These are phyloP conservation scores for Limnodromus scolopaceus DNA, from an alignment of 2,797 vertebrate genomes.

Conservation along the genomic window DNA sequence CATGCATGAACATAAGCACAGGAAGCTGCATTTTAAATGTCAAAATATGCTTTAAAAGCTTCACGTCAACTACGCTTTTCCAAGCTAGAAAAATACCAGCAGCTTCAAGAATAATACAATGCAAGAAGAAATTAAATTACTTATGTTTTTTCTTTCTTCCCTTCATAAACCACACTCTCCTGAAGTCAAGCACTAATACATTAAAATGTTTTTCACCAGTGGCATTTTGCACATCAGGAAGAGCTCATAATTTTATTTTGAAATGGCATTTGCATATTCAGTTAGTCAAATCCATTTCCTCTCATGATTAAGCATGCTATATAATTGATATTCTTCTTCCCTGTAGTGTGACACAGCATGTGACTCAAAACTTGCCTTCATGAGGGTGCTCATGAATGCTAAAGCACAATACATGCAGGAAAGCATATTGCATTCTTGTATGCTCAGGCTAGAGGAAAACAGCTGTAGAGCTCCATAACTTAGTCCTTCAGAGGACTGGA, in stretches of 20 bases:
- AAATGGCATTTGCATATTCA: conserved; percentile 32
- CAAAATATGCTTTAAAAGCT: conserved; percentile 4
- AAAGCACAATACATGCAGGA: background rate
- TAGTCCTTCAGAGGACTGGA: background rate
- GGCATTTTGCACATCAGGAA: conserved; percentile 6
- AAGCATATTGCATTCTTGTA: background rate
- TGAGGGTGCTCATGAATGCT: background rate
- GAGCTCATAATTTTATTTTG: conserved; percentile 9
- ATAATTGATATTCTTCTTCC: conserved; percentile 27
- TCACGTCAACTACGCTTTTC: background rate
- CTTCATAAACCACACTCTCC: background rate
- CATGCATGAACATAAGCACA: background rate
- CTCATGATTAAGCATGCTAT: conserved; percentile 34
- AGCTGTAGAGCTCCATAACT: background rate
- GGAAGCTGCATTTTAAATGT: conserved; percentile 31
- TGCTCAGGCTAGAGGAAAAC: background rate
- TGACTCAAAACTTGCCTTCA: conserved; percentile 13
- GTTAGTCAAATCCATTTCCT: conserved; percentile 47
- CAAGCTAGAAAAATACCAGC: background rate
- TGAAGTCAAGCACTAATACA: background rate
- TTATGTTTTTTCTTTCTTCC: background rate
- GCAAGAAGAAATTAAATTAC: conserved; percentile 11
- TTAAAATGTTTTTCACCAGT: conserved; percentile 2
- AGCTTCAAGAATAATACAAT: background rate
- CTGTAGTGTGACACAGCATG: conserved; percentile 34